Percentiles rank a stretch among this genome's conserved stretches.
Evolutionary conservation across 2,888 invertebrate species (phyloP).

Genomic region (Brachypterus glaber): DNA sequence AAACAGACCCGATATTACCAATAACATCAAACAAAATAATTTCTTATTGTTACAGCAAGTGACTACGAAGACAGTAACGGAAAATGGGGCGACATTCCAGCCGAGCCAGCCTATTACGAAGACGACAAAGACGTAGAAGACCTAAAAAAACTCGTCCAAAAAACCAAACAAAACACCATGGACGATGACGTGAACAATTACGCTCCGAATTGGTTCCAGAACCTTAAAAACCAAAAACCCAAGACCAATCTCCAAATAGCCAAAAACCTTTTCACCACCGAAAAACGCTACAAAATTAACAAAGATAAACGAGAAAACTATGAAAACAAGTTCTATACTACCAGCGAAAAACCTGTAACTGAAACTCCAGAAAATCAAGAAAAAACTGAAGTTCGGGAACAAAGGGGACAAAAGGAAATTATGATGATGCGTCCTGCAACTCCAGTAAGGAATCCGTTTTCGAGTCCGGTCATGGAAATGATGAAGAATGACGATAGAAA

Average conservation of each 20-base stretch:
- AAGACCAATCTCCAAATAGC: constrained; percentile 2
- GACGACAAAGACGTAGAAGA: constrained; percentile 60
- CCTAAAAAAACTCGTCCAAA: constrained; percentile 50
- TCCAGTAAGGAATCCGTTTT: constrained; percentile 45
- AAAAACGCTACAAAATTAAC: constrained; percentile 14
- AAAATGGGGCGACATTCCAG: constrained; percentile 21
- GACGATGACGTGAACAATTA: constrained; percentile 17
- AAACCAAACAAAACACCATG: constrained; percentile 12
- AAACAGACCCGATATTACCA: no score
- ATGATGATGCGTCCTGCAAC: constrained; percentile 53
- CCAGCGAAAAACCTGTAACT: constrained; percentile 21
- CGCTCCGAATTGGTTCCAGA: constrained; percentile 26
- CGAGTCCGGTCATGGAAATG: constrained; percentile 46
- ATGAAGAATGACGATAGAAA: constrained; percentile 35
- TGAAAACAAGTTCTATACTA: no score
- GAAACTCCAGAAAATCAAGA: constrained; percentile 23
- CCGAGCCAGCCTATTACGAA: constrained; percentile 27
- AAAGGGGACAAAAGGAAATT: constrained; percentile 53
- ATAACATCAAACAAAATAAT: no score
- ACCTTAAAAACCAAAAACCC: constrained; percentile 22
- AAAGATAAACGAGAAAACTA: constrained; percentile 7
- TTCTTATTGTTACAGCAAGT: no score
- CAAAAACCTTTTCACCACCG: constrained; percentile 1
- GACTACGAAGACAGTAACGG: constrained; percentile 31
- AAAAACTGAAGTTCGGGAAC: no score